Evolutionary conservation across 2,888 invertebrate genomes (phyloP), one percentile per base, ranked within the genome.

Genomic region (Drosophila mimica): DNA sequence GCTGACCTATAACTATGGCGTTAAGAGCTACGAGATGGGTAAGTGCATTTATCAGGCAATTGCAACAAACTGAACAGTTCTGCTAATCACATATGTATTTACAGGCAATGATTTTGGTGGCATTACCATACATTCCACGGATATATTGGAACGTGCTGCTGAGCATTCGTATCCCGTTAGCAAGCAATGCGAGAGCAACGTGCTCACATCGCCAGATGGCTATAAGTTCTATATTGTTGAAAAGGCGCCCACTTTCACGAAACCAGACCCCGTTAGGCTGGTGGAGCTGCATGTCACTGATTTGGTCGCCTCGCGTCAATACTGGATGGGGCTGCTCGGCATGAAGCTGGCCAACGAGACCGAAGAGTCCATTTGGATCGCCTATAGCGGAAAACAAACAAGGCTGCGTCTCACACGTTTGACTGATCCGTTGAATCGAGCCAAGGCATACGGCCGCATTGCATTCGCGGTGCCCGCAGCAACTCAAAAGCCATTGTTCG

Each of bases 1-100:
- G 92, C 94, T 99, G 52, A 99, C 99, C 15, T 99, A 99, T 93
- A 99, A 99, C 93, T 99, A 99, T 92, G 98, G 98, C 30, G 95
- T 99, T 30, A 96, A 96, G 76, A 94, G 95, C 58, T 99, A 99
- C 91, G 96, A 97, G 83, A 93, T 95, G 82, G 99, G 99, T 93
- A 81, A 82, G 20, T 11, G 20, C 0, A 8, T 46, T 20, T 4
- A 46, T 20, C 20, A 46, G 15, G 7, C 46, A 11, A 43, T 2
- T 36, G 11, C 0, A 17, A 48, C 25, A 13, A 49, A 15, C 4
- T 20, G n/a, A 8, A 28, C 3, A 36, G 34, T 31, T 13, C 4
- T 36, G 13, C 17, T 31, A 9, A 36, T 38, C 13, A n/a, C 2
- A 11, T 17, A 28, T 51, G 38, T 28, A 11, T n/a, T 51, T 70